Evolutionary conservation across 1,140 invertebrate genomes (phyloP), one percentile per base, ranked within the genome.

Genomic region (Dreissena polymorpha): DNA sequence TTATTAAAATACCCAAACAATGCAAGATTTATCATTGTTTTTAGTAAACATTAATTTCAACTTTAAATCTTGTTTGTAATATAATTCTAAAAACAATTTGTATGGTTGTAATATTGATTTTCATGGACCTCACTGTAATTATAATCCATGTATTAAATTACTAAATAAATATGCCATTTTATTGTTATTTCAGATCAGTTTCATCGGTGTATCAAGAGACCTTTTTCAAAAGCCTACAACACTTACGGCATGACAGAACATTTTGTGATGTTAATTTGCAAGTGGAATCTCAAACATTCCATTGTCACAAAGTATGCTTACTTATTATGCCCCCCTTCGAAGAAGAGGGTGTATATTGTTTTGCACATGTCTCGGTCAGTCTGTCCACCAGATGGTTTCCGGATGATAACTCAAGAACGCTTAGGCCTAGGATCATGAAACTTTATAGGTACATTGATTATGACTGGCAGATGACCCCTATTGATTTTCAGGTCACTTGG

Each of bases 241-340:
- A 70, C 13, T 57, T 83, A 21, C 50, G 64, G 29, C 16, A 71
- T 21, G 72, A 83, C 49, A 65, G 75, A 51, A 65, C 68, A 25
- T 72, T 76, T 68, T 76, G 73, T 83, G 81, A 83, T 72, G 68
- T 83, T 18, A 29, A 16, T 49, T 73, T 83, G 8, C 51, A 70
- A 14, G 67, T 83, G n/a, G 81, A 77, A 21, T 29, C 25, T 14
- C 29, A 39, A 16, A 71, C 25, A 57, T 83, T 83, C 55, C 39
- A 72, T 14, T 76, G 65, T 51, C 81, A 83, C 50, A 82, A 74
- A 64, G 79, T 82, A 82, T 25, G 29, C 25, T 49, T n/a, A 60
- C 16, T 60, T 12, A n/a, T 60, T n/a, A n/a, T n/a, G n/a, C n/a
- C n/a, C n/a, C n/a, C n/a, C n/a, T n/a, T n/a, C n/a, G n/a, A n/a